phyloP scores from a whole-genome alignment of 2,797 vertebrate species.

The Notamacropus eugenii region DNA sequence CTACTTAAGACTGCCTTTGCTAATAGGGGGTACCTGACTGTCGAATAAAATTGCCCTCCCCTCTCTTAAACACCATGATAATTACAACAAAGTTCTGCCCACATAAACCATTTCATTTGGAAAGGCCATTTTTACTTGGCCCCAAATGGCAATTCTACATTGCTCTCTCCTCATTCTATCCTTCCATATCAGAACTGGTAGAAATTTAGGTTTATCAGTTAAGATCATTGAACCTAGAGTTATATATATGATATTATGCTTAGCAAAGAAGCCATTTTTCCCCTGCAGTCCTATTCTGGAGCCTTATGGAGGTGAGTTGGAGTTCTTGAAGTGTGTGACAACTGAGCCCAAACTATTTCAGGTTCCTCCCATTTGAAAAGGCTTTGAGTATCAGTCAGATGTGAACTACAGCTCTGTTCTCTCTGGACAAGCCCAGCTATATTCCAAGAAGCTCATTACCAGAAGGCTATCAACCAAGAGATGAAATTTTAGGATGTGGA shows the following conservation, averaged over 20 bases:
- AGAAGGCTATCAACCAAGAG: not conserved
- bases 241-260: not conserved
- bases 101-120: not conserved
- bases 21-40: not conserved
- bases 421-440: not conserved
- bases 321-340: not conserved
- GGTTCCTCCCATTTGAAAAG: not conserved
- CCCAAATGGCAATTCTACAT: not conserved
- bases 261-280: not conserved
- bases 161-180: not conserved
- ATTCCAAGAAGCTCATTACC: not conserved
- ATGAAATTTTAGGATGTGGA: not conserved
- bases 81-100: not conserved
- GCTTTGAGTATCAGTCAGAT: not conserved
- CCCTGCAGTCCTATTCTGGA: not conserved
- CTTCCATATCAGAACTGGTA: not conserved
- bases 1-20: not conserved
- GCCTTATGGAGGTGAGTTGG: not conserved
- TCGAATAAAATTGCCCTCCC: not conserved
- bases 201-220: not conserved
- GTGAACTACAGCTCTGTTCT: not conserved
- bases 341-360: not conserved
- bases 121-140: not conserved
- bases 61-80: not conserved
- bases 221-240: not conserved